phyloP scores from a whole-genome alignment of 2,113 vertebrate genomes.

The Etia nguti region DNA sequence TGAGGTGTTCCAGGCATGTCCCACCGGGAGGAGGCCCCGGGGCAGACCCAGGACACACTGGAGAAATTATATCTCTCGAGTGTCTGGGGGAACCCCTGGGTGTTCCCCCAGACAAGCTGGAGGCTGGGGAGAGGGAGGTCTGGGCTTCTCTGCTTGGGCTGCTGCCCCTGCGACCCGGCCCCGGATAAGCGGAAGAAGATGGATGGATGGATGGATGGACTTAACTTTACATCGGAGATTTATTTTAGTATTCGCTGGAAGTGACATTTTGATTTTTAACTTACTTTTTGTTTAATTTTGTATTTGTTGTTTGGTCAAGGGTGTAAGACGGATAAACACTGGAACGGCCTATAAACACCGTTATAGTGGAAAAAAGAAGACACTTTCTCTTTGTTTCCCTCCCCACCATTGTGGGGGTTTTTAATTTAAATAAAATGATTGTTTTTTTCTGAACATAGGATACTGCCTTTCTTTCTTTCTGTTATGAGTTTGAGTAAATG shows the following conservation, averaged over 20 bases:
- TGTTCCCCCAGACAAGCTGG: too few species aligned
- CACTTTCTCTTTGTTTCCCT: not conserved
- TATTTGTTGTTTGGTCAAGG: not conserved
- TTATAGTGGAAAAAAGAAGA: not conserved
- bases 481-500: not conserved
- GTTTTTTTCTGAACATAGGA: not conserved
- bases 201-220: too few species aligned
- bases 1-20: too few species aligned
- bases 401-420: not conserved
- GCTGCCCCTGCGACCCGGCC: too few species aligned
- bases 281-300: not conserved
- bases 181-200: too few species aligned
- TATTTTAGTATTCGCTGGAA: not conserved
- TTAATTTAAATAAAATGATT: not conserved
- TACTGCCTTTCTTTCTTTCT: not conserved
- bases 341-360: rapidly evolving
- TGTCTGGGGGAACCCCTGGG: too few species aligned
- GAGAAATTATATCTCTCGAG: too few species aligned
- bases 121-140: too few species aligned
- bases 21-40: too few species aligned
- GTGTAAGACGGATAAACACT: not conserved
- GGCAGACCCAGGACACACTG: too few species aligned
- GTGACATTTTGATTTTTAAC: not conserved
- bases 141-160: too few species aligned
- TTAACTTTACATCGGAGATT: not conserved